Evolutionary conservation across 1,140 invertebrate genomes (phyloP).

Genomic region (Aphelenchoides besseyi): DNA sequence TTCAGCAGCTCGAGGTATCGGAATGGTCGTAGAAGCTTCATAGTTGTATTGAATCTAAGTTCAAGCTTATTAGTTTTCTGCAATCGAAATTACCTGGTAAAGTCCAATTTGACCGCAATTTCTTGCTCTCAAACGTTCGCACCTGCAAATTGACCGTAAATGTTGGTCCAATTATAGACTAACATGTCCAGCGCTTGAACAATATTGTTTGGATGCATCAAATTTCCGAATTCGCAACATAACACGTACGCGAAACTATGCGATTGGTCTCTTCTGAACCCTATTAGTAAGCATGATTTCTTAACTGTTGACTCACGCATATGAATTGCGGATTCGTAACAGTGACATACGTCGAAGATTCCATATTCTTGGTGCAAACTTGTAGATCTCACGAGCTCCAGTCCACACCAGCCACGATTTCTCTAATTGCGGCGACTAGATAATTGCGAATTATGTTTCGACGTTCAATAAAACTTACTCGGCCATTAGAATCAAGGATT

Average conservation of each 20-base stretch:
- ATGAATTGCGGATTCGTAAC: conserved; percentile 25
- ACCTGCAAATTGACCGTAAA: conserved; percentile 58
- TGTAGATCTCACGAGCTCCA: conserved; percentile 59
- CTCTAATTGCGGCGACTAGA: conserved; percentile 39
- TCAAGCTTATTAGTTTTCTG: conserved; percentile 12
- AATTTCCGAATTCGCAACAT: conserved; percentile 58
- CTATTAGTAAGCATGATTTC: not conserved
- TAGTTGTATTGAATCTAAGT: conserved; percentile 34
- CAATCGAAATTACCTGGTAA: conserved; percentile 51
- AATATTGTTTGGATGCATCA: conserved; percentile 55
- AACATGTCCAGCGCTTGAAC: conserved; percentile 58
- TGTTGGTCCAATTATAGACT: conserved; percentile 52
- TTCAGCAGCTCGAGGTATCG: conserved; percentile 1
- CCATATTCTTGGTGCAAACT: conserved; percentile 57
- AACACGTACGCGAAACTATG: conserved; percentile 55
- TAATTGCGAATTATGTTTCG: no score
- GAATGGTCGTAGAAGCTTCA: conserved; percentile 19
- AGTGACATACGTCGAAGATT: conserved; percentile 52
- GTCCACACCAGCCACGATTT: conserved; percentile 57
- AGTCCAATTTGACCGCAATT: conserved; percentile 59
- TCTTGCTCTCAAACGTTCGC: conserved; percentile 49
- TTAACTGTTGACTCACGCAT: not conserved
- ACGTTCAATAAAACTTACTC: no score
- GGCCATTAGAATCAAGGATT: conserved; percentile 42
- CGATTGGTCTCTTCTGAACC: conserved; percentile 27